These are phyloP conservation scores for Loris lydekkerianus DNA, from an alignment of 2,797 vertebrate genomes.

Conservation along the genomic window DNA sequence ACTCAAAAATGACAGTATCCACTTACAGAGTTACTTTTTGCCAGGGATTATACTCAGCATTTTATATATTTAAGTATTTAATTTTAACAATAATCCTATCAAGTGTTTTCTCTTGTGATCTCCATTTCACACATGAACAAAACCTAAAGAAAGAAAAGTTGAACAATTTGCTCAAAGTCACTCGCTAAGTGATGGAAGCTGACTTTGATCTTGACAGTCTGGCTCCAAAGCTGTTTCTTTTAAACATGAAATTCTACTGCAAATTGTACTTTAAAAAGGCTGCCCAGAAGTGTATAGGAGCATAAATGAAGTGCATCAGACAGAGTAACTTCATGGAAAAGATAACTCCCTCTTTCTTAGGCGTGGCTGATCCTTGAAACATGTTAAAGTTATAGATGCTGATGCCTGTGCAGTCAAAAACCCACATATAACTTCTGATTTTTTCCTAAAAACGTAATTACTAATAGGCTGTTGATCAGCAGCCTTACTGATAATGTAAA, in stretches of 20 bases:
- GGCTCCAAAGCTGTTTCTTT: not conserved
- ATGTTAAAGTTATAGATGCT: not conserved
- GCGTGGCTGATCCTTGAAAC: not conserved
- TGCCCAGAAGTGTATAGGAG: not conserved
- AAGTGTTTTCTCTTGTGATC: not conserved
- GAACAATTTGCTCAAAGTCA: not conserved
- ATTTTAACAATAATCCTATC: not conserved
- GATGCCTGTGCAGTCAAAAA: not conserved
- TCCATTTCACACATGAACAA: not conserved
- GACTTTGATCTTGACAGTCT: not conserved
- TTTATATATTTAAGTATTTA: not conserved
- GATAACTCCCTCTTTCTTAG: not conserved
- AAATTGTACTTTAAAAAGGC: not conserved
- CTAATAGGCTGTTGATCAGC: not conserved
- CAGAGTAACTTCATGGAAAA: not conserved
- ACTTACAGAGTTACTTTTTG: not conserved
- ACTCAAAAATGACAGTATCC: not conserved
- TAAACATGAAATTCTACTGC: not conserved
- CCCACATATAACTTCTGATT: not conserved
- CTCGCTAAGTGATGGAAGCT: not conserved
- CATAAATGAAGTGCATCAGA: not conserved
- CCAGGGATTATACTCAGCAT: not conserved
- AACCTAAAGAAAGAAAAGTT: not conserved
- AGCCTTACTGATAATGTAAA: not conserved
- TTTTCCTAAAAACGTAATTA: not conserved